Evolutionary conservation across 2,888 invertebrate species (phyloP), one percentile per base, ranked within the genome.

Genomic region (Eupithecia centaureata): DNA sequence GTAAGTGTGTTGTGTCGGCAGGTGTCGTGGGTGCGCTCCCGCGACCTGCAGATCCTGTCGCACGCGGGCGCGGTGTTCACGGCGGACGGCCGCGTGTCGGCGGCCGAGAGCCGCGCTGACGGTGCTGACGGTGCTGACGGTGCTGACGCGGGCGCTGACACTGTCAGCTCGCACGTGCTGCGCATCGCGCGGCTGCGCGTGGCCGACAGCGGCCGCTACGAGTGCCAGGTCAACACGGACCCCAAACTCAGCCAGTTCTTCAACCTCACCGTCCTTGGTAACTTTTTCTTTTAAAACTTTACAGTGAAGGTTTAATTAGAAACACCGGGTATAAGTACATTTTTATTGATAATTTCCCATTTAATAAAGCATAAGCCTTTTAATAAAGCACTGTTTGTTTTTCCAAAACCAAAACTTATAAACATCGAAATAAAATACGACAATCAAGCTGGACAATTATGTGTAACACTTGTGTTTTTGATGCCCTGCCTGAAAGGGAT

Each of bases 151-250:
- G 94, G 92, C n/a, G 83, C 83, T 33, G 83, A 89, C 67, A 22
- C 94, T 65, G 91, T 33, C 93, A 95, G 94, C 79, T 82, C 85
- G 57, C 90, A 91, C 82, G 93, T 95, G 67, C 91, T 96, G 76
- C 90, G 93, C 77, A 94, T 96, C 74, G 92, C 93, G 76, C 93
- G 93, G n/a, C 94, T 95, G 70, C 94, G 94, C 70, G 82, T 88
- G 63, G 79, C 90, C 27, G 96, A 96, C 86, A 90, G 94, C 2
- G 96, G 96, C 71, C 94, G 94, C 73, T 96, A 96, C 89, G 96
- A 96, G 91, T 96, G 96, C 81, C 96, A 96, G 89, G 94, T 96
- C 79, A 96, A 96, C 89, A 96, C 95, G 0, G 96, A 96, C 80
- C 96, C 96, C 47, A 96, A 96, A 86, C 94, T 95, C 90, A 96